These are phyloP conservation scores for Iguana delicatissima DNA, from an alignment of 2,797 vertebrate species.

Conservation along the genomic window DNA sequence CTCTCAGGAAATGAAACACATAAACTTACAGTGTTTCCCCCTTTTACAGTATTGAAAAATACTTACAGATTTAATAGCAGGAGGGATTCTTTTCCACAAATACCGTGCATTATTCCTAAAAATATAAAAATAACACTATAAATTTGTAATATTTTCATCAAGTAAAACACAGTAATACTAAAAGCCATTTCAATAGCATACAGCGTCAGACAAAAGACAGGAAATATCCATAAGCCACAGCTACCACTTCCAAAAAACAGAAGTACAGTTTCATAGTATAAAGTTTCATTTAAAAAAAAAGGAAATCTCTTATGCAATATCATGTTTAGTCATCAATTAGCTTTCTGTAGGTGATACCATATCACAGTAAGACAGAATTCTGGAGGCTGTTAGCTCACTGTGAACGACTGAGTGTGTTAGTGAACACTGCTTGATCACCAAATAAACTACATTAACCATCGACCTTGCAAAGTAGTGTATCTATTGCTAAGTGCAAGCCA, in stretches of 20 bases:
- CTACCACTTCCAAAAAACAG: not conserved
- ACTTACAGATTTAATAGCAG: constrained; percentile 93
- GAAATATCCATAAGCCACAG: not conserved
- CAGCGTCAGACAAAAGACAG: not conserved
- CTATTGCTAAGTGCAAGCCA: not conserved
- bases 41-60: not conserved
- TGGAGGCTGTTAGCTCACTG: not conserved
- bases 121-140: constrained; percentile 36
- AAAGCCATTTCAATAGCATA: not conserved
- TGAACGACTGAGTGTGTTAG: not conserved
- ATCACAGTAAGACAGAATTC: not conserved
- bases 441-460: not conserved
- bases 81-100: constrained; percentile 96
- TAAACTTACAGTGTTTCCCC: not conserved
- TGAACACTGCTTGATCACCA: not conserved
- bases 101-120: constrained; percentile 95
- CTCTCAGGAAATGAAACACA: not conserved
- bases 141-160: constrained; percentile 32
- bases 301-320: not conserved
- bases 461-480: not conserved
- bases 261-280: not conserved
- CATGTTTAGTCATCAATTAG: not conserved
- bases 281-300: not conserved
- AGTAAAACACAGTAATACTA: constrained; percentile 4
- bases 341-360: not conserved